phyloP scores from a whole-genome alignment of 2,797 vertebrate species.

The Halcyon leucocephala region DNA sequence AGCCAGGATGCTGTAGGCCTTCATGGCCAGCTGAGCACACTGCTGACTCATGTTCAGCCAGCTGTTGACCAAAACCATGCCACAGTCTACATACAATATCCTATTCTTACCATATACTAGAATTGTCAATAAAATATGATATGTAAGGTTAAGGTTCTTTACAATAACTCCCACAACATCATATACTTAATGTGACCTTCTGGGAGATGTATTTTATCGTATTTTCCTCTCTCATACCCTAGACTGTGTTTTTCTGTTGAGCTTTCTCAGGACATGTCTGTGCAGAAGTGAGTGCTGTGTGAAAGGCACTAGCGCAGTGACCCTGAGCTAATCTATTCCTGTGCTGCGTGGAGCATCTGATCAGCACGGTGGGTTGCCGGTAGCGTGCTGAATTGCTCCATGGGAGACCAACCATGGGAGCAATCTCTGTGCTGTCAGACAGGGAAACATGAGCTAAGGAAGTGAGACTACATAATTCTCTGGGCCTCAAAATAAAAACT shows the following conservation, averaged over 20 bases:
- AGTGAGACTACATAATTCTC: neutral
- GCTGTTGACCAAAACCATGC: neutral
- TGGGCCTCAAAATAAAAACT: neutral
- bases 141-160: neutral
- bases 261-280: neutral
- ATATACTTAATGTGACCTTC: neutral
- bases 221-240: neutral
- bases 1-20: neutral
- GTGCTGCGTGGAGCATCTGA: neutral
- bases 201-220: neutral
- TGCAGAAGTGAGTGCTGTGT: rapidly evolving
- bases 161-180: neutral
- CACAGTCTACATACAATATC: neutral
- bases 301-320: neutral
- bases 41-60: neutral
- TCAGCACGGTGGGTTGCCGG: neutral
- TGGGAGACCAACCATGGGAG: neutral
- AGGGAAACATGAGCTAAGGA: neutral
- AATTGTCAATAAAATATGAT: neutral
- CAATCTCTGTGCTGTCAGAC: neutral
- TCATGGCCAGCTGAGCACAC: neutral
- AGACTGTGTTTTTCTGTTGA: neutral
- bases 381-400: neutral
- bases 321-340: neutral
- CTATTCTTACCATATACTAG: neutral